phyloP scores from a whole-genome alignment of 2,797 vertebrate species.

The Myripristis jacobus region DNA sequence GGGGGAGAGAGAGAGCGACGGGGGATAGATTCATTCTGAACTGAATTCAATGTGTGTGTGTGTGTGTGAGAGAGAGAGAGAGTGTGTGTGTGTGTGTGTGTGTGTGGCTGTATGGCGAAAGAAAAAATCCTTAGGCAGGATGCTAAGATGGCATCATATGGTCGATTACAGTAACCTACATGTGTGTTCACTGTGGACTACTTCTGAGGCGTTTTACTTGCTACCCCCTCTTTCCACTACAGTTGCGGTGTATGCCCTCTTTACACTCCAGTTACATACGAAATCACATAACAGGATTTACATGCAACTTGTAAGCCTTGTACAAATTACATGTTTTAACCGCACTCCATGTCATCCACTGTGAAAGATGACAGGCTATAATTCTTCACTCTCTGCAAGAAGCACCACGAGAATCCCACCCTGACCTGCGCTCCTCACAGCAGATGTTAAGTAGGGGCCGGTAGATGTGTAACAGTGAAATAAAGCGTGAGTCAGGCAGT shows the following conservation, averaged over 20 bases:
- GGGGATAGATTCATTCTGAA: slow-evolving; percentile 49
- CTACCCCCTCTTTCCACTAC: background rate
- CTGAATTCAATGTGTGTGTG: slow-evolving; percentile 43
- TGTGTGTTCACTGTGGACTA: slow-evolving; percentile 5
- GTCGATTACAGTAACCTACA: slow-evolving; percentile 43
- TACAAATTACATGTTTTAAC: background rate
- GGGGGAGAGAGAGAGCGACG: slow-evolving; percentile 31
- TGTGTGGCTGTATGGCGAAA: too few species aligned
- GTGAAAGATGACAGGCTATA: background rate
- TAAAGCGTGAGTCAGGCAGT: slow-evolving; percentile 43
- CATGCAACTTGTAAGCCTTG: background rate
- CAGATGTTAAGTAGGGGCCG: slow-evolving; percentile 45
- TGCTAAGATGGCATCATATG: slow-evolving; percentile 41
- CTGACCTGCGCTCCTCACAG: slow-evolving; percentile 10
- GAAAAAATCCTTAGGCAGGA: slow-evolving; percentile 35
- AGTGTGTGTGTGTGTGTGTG: slow-evolving; percentile 32
- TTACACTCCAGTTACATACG: slow-evolving; percentile 14
- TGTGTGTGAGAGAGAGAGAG: slow-evolving; percentile 34
- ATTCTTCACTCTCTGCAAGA: too few species aligned
- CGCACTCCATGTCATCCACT: background rate
- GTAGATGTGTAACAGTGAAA: slow-evolving; percentile 36
- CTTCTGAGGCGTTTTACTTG: background rate
- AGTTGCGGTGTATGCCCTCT: background rate
- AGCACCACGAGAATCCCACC: background rate
- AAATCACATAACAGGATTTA: background rate